Conservation (phyloP, 2,113 vertebrate genomes). For the Panthera leo region DNA sequence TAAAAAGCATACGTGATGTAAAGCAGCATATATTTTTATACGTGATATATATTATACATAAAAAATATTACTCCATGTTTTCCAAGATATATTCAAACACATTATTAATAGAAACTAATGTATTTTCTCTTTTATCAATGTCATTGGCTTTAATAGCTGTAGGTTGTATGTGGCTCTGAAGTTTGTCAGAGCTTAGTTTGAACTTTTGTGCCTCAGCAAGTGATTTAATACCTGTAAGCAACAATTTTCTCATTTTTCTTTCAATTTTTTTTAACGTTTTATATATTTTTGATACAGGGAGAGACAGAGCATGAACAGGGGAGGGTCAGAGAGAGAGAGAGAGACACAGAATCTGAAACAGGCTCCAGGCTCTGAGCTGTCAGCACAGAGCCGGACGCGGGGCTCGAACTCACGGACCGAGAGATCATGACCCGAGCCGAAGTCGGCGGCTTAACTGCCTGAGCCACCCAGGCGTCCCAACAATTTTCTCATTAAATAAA, state of each 20-base stretch:
- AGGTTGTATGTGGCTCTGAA: not conserved
- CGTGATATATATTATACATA: not conserved
- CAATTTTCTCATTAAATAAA: not conserved
- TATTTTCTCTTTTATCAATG: not conserved
- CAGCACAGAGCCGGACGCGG: accelerated
- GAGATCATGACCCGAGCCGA: too few relatives aligned
- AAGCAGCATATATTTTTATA: not conserved
- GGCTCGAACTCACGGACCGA: accelerated
- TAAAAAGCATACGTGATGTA: not conserved
- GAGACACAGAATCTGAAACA: too few relatives aligned
- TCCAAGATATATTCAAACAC: not conserved
- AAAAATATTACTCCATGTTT: not conserved
- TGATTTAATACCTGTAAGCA: not conserved
- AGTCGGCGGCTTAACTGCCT: too few relatives aligned
- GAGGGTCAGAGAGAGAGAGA: too few relatives aligned
- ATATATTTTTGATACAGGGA: too few relatives aligned
- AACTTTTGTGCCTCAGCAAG: not conserved
- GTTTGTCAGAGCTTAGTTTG: not conserved
- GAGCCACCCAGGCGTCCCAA: not conserved
- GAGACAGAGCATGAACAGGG: too few relatives aligned
- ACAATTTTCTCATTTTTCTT: not conserved
- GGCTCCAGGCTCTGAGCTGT: too few relatives aligned
- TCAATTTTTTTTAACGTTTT: too few relatives aligned
- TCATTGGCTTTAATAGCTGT: not conserved
- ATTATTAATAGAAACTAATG: not conserved